Evolutionary conservation across 2,888 invertebrate species (phyloP).

Genomic region (Lycocerus yunnanus): DNA sequence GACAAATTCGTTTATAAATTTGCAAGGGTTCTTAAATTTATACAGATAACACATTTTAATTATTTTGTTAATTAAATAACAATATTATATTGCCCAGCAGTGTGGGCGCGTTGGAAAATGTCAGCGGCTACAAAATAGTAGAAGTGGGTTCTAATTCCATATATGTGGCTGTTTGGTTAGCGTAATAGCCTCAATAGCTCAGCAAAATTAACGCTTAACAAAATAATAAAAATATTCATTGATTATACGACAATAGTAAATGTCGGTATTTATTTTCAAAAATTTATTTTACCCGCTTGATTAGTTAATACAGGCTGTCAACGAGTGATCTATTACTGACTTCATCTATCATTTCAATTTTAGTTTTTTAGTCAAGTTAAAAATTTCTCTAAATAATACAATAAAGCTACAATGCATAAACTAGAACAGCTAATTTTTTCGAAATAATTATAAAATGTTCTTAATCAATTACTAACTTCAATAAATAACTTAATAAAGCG

Average conservation of each 20-base stretch:
- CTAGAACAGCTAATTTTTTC: not conserved
- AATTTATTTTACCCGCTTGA: not conserved
- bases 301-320: not conserved
- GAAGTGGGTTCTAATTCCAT: no score
- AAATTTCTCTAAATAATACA: not conserved
- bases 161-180: no score
- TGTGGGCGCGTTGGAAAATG: no score
- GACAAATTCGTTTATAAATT: not conserved
- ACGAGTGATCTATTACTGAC: constrained; percentile 9
- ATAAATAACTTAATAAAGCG: not conserved
- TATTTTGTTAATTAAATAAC: not conserved
- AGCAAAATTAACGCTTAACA: no score
- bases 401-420: not conserved
- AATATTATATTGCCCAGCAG: not conserved
- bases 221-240: no score
- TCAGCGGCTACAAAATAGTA: no score
- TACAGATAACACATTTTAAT: not conserved
- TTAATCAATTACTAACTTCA: no score
- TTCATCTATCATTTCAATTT: constrained; percentile 7
- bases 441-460: no score
- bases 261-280: not conserved
- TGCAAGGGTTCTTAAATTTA: not conserved
- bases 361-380: not conserved
- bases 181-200: no score
- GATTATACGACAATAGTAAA: not conserved